A percentile compares a stretch with the other conserved stretches of the same genome.
Conservation (phyloP, 1,140 invertebrate genomes). For the Physella acuta region DNA sequence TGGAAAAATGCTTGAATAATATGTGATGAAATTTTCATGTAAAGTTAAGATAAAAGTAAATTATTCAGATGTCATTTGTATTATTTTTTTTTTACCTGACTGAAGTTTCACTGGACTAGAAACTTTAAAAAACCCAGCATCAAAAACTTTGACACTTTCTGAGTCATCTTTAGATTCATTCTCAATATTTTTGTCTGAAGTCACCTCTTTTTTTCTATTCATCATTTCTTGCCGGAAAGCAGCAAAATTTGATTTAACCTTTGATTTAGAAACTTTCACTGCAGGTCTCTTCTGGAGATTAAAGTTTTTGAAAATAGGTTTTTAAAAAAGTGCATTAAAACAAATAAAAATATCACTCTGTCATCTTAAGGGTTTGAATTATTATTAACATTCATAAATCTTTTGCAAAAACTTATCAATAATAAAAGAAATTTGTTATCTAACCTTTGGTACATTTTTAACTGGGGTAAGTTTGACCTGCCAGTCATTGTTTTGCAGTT, state of each 20-base stretch:
- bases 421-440: not conserved
- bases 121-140: conserved; percentile 55
- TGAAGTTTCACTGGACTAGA: conserved; percentile 47
- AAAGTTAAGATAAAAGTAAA: no score
- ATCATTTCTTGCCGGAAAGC: conserved; percentile 50
- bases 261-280: conserved; percentile 33
- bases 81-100: no score
- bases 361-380: not conserved
- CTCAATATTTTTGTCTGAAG: not conserved
- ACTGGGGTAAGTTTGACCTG: conserved; percentile 32
- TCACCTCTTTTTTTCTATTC: conserved; percentile 29
- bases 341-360: not conserved
- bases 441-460: conserved; percentile 42
- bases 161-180: conserved; percentile 10
- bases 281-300: conserved; percentile 42
- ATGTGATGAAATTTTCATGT: no score
- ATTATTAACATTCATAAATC: not conserved
- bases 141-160: conserved; percentile 45
- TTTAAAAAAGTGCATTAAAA: not conserved
- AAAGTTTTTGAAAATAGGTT: conserved; percentile 4
- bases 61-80: no score
- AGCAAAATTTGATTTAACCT: conserved; percentile 55
- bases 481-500: conserved; percentile 49
- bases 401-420: not conserved
- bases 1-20: no score